A percentile compares a stretch with the other conserved stretches of the same genome.
phyloP scores from a whole-genome alignment of 2,888 invertebrate genomes.

The Campopleginae sp. region DNA sequence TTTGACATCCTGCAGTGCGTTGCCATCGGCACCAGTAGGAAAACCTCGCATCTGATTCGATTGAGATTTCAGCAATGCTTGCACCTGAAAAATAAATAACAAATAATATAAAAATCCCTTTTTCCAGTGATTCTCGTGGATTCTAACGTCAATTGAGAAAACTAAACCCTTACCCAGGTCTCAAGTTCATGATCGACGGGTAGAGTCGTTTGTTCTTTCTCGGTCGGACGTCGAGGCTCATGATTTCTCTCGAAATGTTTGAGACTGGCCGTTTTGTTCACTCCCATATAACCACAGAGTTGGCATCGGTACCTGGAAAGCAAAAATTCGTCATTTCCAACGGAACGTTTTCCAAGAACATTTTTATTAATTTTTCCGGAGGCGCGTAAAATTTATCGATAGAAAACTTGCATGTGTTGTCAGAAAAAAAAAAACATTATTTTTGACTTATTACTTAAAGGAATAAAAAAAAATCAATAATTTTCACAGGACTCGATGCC shows the following conservation, averaged over 20 bases:
- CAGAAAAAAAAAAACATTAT: neutral
- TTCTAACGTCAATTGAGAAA: neutral
- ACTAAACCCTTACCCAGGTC: conserved; percentile 84
- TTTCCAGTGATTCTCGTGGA: neutral
- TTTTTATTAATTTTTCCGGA: too few species aligned
- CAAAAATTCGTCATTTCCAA: conserved; percentile 61
- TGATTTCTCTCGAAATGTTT: conserved; percentile 84
- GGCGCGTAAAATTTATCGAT: neutral
- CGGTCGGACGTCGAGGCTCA: conserved; percentile 83
- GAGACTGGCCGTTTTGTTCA: conserved; percentile 85
- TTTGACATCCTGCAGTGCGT: conserved; percentile 28
- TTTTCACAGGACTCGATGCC: too few species aligned
- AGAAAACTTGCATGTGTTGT: neutral
- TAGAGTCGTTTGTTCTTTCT: conserved; percentile 77
- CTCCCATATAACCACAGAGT: conserved; percentile 86
- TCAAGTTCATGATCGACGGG: conserved; percentile 85
- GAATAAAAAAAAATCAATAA: too few species aligned
- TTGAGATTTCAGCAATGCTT: conserved; percentile 75
- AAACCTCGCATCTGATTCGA: conserved; percentile 73
- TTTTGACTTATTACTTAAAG: too few species aligned
- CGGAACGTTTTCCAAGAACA: too few species aligned
- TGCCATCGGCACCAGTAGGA: conserved; percentile 22
- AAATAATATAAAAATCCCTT: neutral
- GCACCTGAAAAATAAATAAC: conserved; percentile 70
- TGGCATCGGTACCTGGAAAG: conserved; percentile 87